These are phyloP conservation scores for Apus apus DNA, from an alignment of 2,113 vertebrate genomes.

Conservation along the genomic window DNA sequence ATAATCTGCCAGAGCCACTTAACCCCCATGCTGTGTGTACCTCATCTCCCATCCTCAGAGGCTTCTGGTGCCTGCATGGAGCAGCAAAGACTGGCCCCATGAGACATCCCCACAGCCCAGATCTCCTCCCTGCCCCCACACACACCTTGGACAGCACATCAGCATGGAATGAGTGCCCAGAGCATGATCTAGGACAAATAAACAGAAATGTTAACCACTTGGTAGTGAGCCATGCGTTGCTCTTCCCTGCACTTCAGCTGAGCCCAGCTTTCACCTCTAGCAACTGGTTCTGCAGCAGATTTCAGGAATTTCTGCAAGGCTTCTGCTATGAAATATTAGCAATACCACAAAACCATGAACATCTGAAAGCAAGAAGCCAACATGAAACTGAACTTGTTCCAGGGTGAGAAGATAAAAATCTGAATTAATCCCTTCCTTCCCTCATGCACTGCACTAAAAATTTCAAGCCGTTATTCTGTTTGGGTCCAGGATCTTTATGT, in stretches of 20 bases:
- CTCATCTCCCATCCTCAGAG: not conserved
- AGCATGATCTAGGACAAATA: not conserved
- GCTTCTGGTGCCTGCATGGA: not conserved
- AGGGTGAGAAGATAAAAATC: not conserved
- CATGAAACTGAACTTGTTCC: not conserved
- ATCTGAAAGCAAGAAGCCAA: not conserved
- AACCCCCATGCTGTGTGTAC: not conserved
- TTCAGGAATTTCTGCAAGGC: not conserved
- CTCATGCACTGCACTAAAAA: not conserved
- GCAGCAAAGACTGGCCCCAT: not conserved
- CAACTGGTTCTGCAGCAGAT: not conserved
- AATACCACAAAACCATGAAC: not conserved
- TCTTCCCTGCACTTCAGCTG: not conserved
- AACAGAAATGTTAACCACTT: accelerated
- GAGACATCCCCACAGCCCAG: not conserved
- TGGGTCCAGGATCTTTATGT: not conserved
- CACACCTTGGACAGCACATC: not conserved
- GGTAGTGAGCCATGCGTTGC: not conserved
- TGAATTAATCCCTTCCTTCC: not conserved
- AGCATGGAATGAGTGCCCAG: not conserved
- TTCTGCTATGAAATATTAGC: not conserved
- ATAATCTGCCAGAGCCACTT: not conserved
- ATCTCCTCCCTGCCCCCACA: too few relatives aligned
- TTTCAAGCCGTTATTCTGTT: not conserved
- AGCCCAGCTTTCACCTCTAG: not conserved